These are phyloP conservation scores for Neodiprion lecontei DNA, from an alignment of 1,140 invertebrate species.

Conservation along the genomic window DNA sequence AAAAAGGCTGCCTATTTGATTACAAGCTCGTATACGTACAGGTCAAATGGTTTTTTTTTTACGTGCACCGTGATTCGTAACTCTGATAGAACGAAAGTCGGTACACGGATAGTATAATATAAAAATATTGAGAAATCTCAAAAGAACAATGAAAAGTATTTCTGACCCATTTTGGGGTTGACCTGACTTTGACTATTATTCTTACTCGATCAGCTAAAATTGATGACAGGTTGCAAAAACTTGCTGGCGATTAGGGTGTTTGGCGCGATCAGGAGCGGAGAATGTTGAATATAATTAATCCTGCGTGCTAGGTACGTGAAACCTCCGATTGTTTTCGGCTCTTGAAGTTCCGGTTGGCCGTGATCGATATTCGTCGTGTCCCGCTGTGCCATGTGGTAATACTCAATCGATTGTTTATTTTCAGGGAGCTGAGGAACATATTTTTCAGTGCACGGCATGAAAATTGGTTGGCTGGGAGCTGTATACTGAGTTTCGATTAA, in stretches of 20 bases:
- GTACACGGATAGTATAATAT: too few relatives aligned
- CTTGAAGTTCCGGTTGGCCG: conserved; percentile 27
- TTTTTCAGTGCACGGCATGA: too few relatives aligned
- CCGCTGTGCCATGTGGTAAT: neutral
- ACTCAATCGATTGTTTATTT: too few relatives aligned
- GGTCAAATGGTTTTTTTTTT: neutral
- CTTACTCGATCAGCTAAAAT: conserved; percentile 12
- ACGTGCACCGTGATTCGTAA: neutral
- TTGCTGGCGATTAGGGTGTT: conserved; percentile 24
- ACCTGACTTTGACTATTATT: too few relatives aligned
- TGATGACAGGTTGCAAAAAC: conserved; percentile 24
- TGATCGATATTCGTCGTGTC: neutral
- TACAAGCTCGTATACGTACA: neutral
- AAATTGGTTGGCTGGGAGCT: too few relatives aligned
- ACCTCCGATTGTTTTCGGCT: conserved; percentile 37
- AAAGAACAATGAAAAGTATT: too few relatives aligned
- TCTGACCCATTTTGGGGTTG: too few relatives aligned
- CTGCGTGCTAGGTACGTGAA: conserved; percentile 40
- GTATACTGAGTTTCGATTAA: too few relatives aligned
- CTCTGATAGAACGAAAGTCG: too few relatives aligned
- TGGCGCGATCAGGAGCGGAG: conserved; percentile 17
- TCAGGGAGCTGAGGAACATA: too few relatives aligned
- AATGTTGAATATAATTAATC: conserved; percentile 24
- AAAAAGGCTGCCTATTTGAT: neutral
- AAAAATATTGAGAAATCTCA: too few relatives aligned